Conservation (phyloP, 1,140 invertebrate genomes). For the Globodera ellingtonae region DNA sequence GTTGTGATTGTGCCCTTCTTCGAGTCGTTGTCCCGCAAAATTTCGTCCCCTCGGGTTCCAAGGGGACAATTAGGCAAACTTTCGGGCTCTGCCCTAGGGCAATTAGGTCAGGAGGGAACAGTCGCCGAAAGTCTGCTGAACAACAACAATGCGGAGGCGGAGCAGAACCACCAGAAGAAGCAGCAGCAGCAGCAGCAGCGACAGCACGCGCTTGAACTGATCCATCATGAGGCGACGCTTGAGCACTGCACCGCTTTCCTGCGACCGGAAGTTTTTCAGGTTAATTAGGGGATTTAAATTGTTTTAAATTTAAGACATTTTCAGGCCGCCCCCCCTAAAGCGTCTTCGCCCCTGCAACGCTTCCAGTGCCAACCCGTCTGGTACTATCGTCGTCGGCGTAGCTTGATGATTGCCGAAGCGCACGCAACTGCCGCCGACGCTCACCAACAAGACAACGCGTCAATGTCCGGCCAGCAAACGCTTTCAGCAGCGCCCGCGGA, state of each 20-base stretch:
- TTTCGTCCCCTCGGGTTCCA: background rate
- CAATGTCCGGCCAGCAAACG: background rate
- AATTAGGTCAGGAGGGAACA: background rate
- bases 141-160: background rate
- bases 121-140: background rate
- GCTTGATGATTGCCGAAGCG: conserved; percentile 14
- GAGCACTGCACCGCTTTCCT: background rate
- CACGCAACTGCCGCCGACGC: background rate
- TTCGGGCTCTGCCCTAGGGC: background rate
- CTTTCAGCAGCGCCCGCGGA: background rate
- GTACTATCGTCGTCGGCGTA: conserved; percentile 26
- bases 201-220: background rate
- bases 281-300: background rate
- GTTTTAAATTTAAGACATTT: background rate
- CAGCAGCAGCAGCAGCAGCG: background rate
- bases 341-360: background rate
- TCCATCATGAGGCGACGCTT: background rate
- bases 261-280: conserved; percentile 4
- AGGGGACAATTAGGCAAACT: background rate
- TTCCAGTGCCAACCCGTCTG: conserved; percentile 26
- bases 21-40: conserved; percentile 5
- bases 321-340: background rate
- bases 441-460: background rate
- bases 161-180: background rate
- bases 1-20: conserved; percentile 22